Conservation (phyloP, 2,888 invertebrate species). For the Xestia ashworthii region DNA sequence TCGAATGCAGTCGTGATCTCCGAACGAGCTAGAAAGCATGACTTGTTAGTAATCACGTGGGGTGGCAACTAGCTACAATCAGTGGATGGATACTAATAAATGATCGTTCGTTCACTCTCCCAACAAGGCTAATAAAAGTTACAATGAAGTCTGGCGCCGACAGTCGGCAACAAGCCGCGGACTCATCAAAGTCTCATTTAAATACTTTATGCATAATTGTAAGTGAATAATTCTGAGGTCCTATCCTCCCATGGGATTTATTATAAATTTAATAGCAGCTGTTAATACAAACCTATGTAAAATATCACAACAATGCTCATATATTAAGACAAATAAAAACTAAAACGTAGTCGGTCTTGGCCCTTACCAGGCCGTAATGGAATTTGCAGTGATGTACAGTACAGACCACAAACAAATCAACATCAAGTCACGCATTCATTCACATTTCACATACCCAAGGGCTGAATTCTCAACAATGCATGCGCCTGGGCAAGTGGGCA, state of each 20-base stretch:
- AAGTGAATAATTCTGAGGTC: constrained; percentile 30
- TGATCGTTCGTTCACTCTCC: constrained; percentile 74
- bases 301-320: constrained; percentile 15
- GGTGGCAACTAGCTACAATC: constrained; percentile 66
- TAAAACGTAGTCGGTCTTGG: constrained; percentile 2
- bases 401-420: constrained; percentile 60
- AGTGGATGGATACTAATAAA: constrained; percentile 69
- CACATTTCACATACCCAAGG: constrained; percentile 57
- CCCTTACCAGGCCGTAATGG: constrained; percentile 45
- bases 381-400: constrained; percentile 55
- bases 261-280: constrained; percentile 24
- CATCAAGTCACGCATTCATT: constrained; percentile 65
- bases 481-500: constrained; percentile 10
- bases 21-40: constrained; percentile 45
- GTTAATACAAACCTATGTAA: constrained; percentile 2
- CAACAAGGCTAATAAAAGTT: constrained; percentile 70
- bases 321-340: constrained; percentile 16
- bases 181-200: constrained; percentile 62
- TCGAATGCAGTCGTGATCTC: constrained; percentile 24
- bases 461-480: constrained; percentile 42
- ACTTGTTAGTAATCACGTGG: constrained; percentile 44
- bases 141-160: constrained; percentile 74
- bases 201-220: constrained; percentile 63
- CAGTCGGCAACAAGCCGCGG: constrained; percentile 67
- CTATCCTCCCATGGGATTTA: constrained; percentile 11